Evolutionary conservation across 2,113 vertebrate genomes (phyloP).

Genomic region (Ptyas mucosa): DNA sequence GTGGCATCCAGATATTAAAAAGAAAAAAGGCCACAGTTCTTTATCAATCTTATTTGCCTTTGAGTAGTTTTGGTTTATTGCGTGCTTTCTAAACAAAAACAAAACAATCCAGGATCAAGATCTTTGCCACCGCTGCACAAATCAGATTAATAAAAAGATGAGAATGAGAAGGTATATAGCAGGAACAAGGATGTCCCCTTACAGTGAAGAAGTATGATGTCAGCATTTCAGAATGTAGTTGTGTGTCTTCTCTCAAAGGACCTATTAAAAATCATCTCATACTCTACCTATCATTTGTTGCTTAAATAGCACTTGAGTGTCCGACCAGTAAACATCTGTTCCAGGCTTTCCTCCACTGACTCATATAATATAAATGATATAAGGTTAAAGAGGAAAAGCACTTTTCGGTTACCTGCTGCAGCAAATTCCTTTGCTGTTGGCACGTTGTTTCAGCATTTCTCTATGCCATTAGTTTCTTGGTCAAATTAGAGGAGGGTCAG

Average conservation of each 20-base stretch:
- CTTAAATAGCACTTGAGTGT: constrained; percentile 38
- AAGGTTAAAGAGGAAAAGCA: constrained; percentile 17
- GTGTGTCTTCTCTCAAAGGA: constrained; percentile 30
- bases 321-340: constrained; percentile 37
- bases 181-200: not conserved
- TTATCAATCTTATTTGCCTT: constrained; percentile 1
- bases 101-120: not conserved
- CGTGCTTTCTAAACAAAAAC: not conserved
- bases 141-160: constrained; percentile 16
- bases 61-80: constrained; percentile 17
- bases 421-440: not conserved
- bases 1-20: not conserved
- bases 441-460: constrained; percentile 18
- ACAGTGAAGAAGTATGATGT: constrained; percentile 30
- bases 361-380: constrained; percentile 18
- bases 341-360: constrained; percentile 30
- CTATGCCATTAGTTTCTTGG: not conserved
- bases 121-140: not conserved
- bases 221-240: constrained; percentile 28
- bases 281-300: constrained; percentile 40
- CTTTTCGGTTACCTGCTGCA: constrained; percentile 7
- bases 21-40: constrained; percentile 17
- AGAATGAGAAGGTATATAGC: not conserved
- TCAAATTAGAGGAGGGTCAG: constrained; percentile 20
- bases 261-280: constrained; percentile 1